Evolutionary conservation across 2,113 vertebrate species (phyloP), one percentile per base, ranked within the genome.

Genomic region (Aspiorhynchus laticeps): DNA sequence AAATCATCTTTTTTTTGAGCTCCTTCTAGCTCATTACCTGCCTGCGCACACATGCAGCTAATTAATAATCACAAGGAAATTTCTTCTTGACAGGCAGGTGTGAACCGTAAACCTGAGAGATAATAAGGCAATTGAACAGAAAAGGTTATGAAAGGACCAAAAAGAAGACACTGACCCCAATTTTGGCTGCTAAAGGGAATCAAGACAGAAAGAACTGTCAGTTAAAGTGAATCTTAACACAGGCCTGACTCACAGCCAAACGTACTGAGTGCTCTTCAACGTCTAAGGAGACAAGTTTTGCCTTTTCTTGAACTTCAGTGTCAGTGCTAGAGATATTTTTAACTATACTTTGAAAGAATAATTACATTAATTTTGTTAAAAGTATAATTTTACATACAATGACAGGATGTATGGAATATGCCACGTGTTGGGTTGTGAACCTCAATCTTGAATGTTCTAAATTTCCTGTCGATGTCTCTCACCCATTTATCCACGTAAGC

Each of bases 41-140:
- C 12, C 74, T 84, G 11, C 15, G 17, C 21, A 31, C 33, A 41
- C 46, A n/a, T 67, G 48, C 59, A 51, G 53, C 71, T 73, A 80
- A 87, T 84, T 88, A 88, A 85, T 48, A 26, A 38, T 51, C 46
- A 63, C 15, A 26, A 87, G 56, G 51, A 69, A 63, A 41, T 84
- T 43, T 84, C 8, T 28, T 41, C 83, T 48, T 69, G 81, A 38
- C 51, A 63, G 53, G 56, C 74, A 80, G 75, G 76, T 87, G 43
- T n/a, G 63, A 51, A 59, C 63, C 14, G 0, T 51, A 59, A 38
- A 48, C 63, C 48, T 63, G 38, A 24, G 46, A 36, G 59, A 69
- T 79, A 71, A 74, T 84, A 5, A 24, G 26, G 31, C n/a, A 36
- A 87, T 53, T 79, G 33, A 28, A 80, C 15, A 79, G 48, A 31